Conservation (phyloP, 2,797 vertebrate genomes). For the Dipus sagitta region DNA sequence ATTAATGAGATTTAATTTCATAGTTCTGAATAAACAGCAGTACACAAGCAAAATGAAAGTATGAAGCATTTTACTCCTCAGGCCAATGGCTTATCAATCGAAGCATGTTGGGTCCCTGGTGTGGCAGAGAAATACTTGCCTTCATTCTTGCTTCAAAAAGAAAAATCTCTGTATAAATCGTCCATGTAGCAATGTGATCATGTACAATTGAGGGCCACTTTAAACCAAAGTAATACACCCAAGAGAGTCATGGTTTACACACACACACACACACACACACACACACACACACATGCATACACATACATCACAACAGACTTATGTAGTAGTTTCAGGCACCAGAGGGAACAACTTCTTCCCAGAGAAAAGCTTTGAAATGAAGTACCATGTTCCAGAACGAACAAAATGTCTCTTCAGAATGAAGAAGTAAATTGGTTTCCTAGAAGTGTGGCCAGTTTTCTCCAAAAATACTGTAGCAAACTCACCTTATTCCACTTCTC, state of each 20-base stretch:
- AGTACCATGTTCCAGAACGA: slow-evolving; percentile 45
- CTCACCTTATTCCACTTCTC: background rate
- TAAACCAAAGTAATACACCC: slow-evolving; percentile 75
- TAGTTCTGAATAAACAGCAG: slow-evolving; percentile 30
- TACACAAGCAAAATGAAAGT: slow-evolving; percentile 61
- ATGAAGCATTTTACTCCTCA: slow-evolving; percentile 55
- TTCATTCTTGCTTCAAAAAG: slow-evolving; percentile 71
- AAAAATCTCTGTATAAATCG: slow-evolving; percentile 65
- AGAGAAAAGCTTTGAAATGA: slow-evolving; percentile 67
- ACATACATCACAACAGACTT: slow-evolving; percentile 33
- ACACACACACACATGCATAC: too few relatives aligned
- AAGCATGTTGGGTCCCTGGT: slow-evolving; percentile 66
- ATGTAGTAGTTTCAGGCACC: slow-evolving; percentile 65
- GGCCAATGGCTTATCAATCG: slow-evolving; percentile 70
- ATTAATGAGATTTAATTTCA: slow-evolving; percentile 60
- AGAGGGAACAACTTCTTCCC: slow-evolving; percentile 68
- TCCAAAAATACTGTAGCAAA: slow-evolving; percentile 42
- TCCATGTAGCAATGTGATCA: slow-evolving; percentile 71
- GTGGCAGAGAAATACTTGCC: slow-evolving; percentile 75
- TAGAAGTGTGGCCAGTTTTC: background rate
- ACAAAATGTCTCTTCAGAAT: slow-evolving; percentile 53
- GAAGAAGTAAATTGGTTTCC: slow-evolving; percentile 48
- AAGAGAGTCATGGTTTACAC: slow-evolving; percentile 62
- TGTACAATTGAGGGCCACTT: slow-evolving; percentile 80
- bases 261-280: too few relatives aligned